phyloP scores from a whole-genome alignment of 2,888 invertebrate species.

The Philonicus albiceps region DNA sequence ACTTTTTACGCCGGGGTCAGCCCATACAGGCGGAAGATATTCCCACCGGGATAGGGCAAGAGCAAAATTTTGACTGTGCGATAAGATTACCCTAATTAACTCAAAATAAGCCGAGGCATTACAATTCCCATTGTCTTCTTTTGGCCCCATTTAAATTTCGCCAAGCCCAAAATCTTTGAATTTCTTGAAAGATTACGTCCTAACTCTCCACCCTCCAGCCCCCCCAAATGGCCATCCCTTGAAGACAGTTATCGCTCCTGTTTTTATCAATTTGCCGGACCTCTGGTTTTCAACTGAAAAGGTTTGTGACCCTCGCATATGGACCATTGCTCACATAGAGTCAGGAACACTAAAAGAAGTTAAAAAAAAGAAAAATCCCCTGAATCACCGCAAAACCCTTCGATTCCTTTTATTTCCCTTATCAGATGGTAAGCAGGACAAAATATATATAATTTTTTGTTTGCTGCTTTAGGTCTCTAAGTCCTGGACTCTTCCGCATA shows the following conservation, averaged over 20 bases:
- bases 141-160: background rate
- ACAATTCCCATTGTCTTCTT: constrained; percentile 3
- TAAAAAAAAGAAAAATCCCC: background rate
- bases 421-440: constrained; percentile 5
- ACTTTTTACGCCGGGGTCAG: background rate
- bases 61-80: constrained; percentile 20
- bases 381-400: background rate
- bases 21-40: background rate
- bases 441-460: background rate
- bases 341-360: background rate
- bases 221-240: background rate
- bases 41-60: background rate
- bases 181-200: background rate
- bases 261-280: constrained; percentile 33
- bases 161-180: background rate
- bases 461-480: background rate
- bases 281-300: constrained; percentile 33
- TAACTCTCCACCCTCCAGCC: background rate
- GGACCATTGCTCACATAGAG: background rate
- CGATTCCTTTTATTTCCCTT: background rate
- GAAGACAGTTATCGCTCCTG: background rate
- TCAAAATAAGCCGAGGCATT: background rate
- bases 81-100: constrained; percentile 47
- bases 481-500: background rate
- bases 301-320: constrained; percentile 7